These are phyloP conservation scores for Poecile montanus DNA, from an alignment of 2,797 vertebrate species.

Conservation along the genomic window DNA sequence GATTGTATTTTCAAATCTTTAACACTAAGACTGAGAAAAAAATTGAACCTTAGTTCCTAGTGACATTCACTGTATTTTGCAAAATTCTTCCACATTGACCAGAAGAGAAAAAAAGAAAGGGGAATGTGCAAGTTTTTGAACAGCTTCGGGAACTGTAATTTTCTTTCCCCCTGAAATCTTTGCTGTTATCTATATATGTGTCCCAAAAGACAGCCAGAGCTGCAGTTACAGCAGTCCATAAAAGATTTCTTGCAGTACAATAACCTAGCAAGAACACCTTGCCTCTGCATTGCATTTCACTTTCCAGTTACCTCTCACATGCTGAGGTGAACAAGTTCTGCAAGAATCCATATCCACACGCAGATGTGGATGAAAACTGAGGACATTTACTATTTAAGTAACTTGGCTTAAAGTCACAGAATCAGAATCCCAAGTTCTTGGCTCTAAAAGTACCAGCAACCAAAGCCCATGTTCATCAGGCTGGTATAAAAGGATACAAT, in stretches of 20 bases:
- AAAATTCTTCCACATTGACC: not conserved
- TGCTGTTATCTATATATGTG: not conserved
- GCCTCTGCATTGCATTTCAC: not conserved
- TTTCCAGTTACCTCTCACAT: not conserved
- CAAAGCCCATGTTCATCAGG: not conserved
- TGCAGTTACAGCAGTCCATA: not conserved
- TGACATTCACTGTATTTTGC: not conserved
- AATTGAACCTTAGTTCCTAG: not conserved
- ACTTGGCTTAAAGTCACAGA: not conserved
- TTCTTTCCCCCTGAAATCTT: not conserved
- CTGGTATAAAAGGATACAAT: constrained; percentile 88
- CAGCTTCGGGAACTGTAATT: not conserved
- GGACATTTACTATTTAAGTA: not conserved
- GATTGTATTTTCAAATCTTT: not conserved
- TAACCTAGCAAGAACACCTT: not conserved
- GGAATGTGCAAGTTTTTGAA: not conserved
- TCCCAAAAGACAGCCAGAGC: not conserved
- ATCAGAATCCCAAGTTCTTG: not conserved
- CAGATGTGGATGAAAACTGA: not conserved
- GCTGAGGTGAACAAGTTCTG: not conserved
- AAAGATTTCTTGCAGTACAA: not conserved
- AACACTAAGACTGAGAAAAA: not conserved
- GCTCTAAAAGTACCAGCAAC: not conserved
- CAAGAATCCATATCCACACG: not conserved
- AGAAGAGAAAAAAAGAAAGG: not conserved